Evolutionary conservation across 2,888 invertebrate genomes (phyloP).

Genomic region (Callosobruchus maculatus): DNA sequence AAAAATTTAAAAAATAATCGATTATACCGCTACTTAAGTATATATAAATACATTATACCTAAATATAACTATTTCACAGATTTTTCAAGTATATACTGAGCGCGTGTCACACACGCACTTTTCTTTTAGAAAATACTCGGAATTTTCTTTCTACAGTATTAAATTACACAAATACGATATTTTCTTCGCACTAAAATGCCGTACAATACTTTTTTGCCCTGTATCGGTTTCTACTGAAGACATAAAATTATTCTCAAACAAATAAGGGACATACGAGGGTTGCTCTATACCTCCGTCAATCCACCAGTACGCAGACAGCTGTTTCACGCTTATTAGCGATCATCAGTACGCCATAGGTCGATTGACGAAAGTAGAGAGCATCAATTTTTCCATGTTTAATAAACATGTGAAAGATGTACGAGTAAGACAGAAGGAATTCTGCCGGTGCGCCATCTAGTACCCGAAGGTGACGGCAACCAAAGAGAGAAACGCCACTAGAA

Average conservation of each 20-base stretch:
- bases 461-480: no score
- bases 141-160: conserved; percentile 19
- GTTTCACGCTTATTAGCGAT: no score
- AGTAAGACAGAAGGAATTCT: no score
- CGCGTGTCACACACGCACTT: conserved; percentile 13
- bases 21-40: conserved; percentile 18
- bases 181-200: conserved; percentile 22
- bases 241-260: conserved; percentile 10
- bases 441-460: no score
- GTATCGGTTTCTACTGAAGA: conserved; percentile 28
- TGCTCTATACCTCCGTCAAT: no score
- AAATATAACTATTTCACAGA: conserved; percentile 38
- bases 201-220: conserved; percentile 39
- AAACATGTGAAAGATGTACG: no score
- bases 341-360: no score
- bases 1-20: conserved; percentile 24
- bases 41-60: conserved; percentile 26
- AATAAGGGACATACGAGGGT: conserved; percentile 12
- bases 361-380: no score
- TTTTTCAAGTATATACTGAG: conserved; percentile 23
- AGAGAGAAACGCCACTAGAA: no score
- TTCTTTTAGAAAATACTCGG: conserved; percentile 26
- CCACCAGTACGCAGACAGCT: no score
- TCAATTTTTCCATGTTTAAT: no score
- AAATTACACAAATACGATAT: conserved; percentile 10